Evolutionary conservation across 1,140 invertebrate genomes (phyloP).

Genomic region (Apis florea): DNA sequence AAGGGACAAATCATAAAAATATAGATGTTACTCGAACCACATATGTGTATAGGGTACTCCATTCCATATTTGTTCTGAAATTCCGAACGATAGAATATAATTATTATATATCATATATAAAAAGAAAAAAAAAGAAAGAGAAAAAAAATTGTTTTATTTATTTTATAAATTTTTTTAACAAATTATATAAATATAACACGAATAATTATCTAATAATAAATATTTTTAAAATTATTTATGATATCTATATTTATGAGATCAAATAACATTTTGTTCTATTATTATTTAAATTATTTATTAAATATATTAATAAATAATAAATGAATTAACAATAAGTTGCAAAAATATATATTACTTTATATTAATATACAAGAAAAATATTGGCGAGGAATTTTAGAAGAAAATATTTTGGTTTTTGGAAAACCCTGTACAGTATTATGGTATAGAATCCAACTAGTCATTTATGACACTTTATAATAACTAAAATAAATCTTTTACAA

Average conservation of each 20-base stretch:
- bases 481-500: conserved; percentile 54
- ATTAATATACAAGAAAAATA: neutral
- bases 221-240: neutral
- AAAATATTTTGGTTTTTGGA: neutral
- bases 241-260: too few species aligned
- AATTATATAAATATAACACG: neutral
- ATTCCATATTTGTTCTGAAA: conserved; percentile 21
- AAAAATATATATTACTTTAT: too few species aligned
- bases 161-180: neutral
- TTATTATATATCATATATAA: conserved; percentile 4
- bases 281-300: neutral
- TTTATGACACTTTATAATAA: conserved; percentile 55
- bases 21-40: conserved; percentile 68
- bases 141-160: conserved; percentile 1
- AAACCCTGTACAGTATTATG: conserved; percentile 50
- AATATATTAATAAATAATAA: neutral
- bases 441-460: conserved; percentile 65
- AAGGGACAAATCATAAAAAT: conserved; percentile 69
- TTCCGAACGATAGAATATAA: neutral
- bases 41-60: conserved; percentile 53
- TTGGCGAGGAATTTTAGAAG: conserved; percentile 7
- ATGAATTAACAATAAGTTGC: neutral
- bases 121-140: too few species aligned
- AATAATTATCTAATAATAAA: neutral
- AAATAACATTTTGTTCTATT: neutral